Conservation (phyloP, 2,888 invertebrate genomes). For the Eupithecia centaureata region DNA sequence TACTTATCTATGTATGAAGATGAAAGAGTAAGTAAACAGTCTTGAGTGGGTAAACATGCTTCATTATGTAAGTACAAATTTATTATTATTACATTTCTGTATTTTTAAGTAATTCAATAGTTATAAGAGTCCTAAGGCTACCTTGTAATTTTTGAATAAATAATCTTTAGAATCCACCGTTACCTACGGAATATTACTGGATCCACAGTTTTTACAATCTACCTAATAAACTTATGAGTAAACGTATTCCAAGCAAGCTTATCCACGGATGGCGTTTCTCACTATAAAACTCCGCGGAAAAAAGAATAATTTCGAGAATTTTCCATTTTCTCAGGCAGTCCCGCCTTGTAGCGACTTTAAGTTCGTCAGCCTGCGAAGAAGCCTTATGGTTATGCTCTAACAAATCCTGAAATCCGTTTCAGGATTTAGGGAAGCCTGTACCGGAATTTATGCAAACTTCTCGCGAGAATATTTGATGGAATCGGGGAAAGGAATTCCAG, state of each 20-base stretch:
- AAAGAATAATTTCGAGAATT: constrained; percentile 11
- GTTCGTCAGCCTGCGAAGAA: constrained; percentile 16
- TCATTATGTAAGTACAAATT: no score
- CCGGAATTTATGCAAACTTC: constrained; percentile 28
- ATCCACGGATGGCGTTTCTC: constrained; percentile 1
- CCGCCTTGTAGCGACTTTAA: constrained; percentile 27
- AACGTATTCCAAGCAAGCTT: constrained; percentile 3
- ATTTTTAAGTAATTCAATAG: no score
- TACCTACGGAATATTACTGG: no score
- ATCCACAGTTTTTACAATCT: no score
- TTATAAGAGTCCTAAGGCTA: no score
- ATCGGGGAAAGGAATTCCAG: constrained; percentile 14
- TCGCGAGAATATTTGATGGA: constrained; percentile 27
- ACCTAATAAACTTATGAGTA: neutral
- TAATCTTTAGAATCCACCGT: no score
- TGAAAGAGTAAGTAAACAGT: no score
- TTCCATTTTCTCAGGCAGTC: constrained; percentile 30
- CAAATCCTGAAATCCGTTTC: constrained; percentile 34
- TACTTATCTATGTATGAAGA: no score
- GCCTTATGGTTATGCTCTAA: constrained; percentile 32
- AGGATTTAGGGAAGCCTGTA: constrained; percentile 16
- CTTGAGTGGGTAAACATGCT: no score
- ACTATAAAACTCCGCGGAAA: constrained; percentile 1
- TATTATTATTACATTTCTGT: no score
- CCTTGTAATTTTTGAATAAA: no score